These are phyloP conservation scores for Avahi laniger DNA, from an alignment of 2,797 vertebrate genomes.

Conservation along the genomic window DNA sequence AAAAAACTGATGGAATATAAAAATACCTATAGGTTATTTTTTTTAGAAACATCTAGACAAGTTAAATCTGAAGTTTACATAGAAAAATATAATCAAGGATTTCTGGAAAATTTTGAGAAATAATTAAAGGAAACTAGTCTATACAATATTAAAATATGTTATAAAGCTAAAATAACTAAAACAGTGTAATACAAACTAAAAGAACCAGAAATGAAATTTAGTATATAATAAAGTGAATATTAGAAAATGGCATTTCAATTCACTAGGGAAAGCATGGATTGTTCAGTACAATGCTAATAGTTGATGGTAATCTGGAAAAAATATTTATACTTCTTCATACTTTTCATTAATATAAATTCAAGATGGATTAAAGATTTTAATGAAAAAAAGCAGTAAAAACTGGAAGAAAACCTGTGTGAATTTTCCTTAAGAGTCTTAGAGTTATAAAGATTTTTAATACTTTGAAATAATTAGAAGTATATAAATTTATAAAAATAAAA, in stretches of 20 bases:
- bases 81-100: neutral
- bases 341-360: neutral
- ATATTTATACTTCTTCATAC: neutral
- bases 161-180: neutral
- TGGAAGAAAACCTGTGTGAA: neutral
- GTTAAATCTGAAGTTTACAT: neutral
- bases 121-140: neutral
- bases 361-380: neutral
- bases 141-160: neutral
- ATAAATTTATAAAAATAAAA: neutral
- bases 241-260: neutral
- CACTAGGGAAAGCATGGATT: neutral
- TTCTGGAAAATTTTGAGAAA: neutral
- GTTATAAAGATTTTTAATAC: neutral
- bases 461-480: neutral
- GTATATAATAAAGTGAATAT: neutral
- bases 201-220: neutral
- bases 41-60: neutral
- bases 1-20: neutral
- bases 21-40: neutral
- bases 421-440: neutral
- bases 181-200: neutral
- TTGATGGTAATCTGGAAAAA: neutral
- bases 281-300: neutral
- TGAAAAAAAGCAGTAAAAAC: neutral